Evolutionary conservation across 1,140 invertebrate species (phyloP).

Genomic region (Solenopsis invicta): DNA sequence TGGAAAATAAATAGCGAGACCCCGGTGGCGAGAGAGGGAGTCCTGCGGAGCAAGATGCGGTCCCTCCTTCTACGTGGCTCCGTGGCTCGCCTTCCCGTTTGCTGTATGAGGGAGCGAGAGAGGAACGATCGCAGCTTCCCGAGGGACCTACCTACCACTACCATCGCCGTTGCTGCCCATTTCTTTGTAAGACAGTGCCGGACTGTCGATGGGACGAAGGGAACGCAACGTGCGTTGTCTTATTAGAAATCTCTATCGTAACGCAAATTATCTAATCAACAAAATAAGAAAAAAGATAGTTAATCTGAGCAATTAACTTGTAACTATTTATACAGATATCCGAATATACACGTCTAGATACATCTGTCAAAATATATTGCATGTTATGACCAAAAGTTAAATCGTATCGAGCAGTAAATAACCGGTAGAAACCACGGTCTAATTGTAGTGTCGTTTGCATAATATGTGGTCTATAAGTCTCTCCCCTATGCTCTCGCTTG

Average conservation of each 20-base stretch:
- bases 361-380: not conserved
- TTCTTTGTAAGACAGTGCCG: constrained; percentile 70
- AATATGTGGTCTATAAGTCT: constrained; percentile 80
- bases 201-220: constrained; percentile 72
- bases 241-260: constrained; percentile 42
- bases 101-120: constrained; percentile 46
- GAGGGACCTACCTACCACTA: constrained; percentile 76
- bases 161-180: constrained; percentile 59
- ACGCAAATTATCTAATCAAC: constrained; percentile 20
- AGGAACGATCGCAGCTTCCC: constrained; percentile 66
- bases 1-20: constrained; percentile 86
- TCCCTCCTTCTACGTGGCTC: constrained; percentile 52
- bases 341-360: no score
- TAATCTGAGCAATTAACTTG: not conserved
- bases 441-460: constrained; percentile 86
- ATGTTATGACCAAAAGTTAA: constrained; percentile 58
- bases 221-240: constrained; percentile 65
- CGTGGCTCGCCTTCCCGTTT: constrained; percentile 43
- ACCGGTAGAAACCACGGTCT: constrained; percentile 80
- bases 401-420: constrained; percentile 82
- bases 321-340: not conserved
- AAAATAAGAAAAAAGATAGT: not conserved
- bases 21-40: constrained; percentile 80
- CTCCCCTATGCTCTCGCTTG: constrained; percentile 55
- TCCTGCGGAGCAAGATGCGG: constrained; percentile 76